These are phyloP conservation scores for Ariolimax columbianus DNA, from an alignment of 2,888 invertebrate genomes.

Conservation along the genomic window DNA sequence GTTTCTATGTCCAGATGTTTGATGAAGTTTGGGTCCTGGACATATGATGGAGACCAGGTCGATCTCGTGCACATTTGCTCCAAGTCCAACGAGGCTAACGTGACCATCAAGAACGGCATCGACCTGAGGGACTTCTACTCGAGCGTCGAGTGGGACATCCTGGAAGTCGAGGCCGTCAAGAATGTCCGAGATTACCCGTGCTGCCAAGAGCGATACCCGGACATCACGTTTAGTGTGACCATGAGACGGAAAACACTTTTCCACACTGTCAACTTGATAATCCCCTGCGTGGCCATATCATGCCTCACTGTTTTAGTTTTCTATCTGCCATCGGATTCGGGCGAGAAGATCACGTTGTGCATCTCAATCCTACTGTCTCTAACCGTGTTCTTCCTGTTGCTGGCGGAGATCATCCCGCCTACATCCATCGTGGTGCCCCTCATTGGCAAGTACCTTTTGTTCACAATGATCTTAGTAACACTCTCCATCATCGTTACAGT, in stretches of 20 bases:
- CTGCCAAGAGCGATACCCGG: slow-evolving; percentile 95
- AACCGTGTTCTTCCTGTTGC: slow-evolving; percentile 98
- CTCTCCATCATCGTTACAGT: slow-evolving; percentile 80
- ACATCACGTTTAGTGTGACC: slow-evolving; percentile 91
- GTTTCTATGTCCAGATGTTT: slow-evolving; percentile 82
- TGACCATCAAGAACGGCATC: slow-evolving; percentile 83
- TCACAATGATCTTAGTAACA: slow-evolving; percentile 79
- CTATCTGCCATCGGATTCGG: slow-evolving; percentile 97
- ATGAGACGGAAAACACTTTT: slow-evolving; percentile 96
- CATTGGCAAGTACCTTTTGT: slow-evolving; percentile 86
- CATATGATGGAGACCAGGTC: slow-evolving; percentile 80
- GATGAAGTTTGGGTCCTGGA: slow-evolving; percentile 96
- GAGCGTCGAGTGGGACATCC: slow-evolving; percentile 99
- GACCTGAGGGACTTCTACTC: slow-evolving; percentile 98
- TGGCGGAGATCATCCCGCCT: slow-evolving; percentile 97
- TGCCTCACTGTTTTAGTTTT: slow-evolving; percentile 97
- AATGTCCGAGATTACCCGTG: slow-evolving; percentile 86
- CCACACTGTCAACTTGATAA: slow-evolving; percentile 86
- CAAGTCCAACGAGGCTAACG: slow-evolving; percentile 60
- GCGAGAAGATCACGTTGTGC: slow-evolving; percentile 96
- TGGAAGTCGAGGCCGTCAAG: slow-evolving; percentile 85
- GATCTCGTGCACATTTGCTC: slow-evolving; percentile 78
- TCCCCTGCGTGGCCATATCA: slow-evolving; percentile 92
- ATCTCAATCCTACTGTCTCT: slow-evolving; percentile 98
- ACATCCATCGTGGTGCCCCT: slow-evolving; percentile 89